Evolutionary conservation across 2,113 vertebrate genomes (phyloP).

Genomic region (Oncorhynchus kisutch): DNA sequence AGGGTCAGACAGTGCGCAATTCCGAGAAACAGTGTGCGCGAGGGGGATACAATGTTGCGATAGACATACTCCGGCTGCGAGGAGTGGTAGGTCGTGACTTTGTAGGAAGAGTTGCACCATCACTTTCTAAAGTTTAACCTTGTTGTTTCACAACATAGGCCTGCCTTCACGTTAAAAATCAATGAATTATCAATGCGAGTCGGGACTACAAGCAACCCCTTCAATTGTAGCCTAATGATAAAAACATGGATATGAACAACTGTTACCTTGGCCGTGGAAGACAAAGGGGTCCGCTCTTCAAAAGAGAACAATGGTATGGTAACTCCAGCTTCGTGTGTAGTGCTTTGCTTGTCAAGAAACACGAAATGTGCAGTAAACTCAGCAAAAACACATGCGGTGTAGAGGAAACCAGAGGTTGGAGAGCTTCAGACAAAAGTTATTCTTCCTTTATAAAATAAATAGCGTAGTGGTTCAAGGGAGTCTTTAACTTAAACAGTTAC

Average conservation of each 20-base stretch:
- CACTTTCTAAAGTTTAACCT: constrained; percentile 2
- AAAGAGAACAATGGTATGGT: neutral
- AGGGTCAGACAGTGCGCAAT: no score
- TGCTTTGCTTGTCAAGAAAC: neutral
- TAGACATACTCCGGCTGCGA: neutral
- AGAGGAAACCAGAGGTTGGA: neutral
- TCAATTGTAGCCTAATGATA: no score
- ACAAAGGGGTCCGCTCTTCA: neutral
- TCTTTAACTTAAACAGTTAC: neutral
- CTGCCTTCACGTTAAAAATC: neutral
- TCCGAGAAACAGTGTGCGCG: no score
- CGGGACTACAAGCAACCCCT: neutral
- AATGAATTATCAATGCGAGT: neutral
- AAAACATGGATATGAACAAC: neutral
- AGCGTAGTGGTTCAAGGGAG: neutral
- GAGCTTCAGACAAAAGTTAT: neutral
- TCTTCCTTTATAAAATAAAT: neutral
- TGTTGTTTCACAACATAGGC: neutral
- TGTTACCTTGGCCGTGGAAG: constrained; percentile 5
- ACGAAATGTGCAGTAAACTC: neutral
- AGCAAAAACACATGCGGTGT: neutral
- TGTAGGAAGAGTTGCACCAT: neutral
- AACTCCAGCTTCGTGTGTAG: neutral
- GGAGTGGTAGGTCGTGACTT: neutral
- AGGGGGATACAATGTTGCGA: neutral